Percentiles rank a stretch among this genome's conserved stretches.
phyloP scores from a whole-genome alignment of 2,113 vertebrate species.

The Periophthalmodon schlosseri region DNA sequence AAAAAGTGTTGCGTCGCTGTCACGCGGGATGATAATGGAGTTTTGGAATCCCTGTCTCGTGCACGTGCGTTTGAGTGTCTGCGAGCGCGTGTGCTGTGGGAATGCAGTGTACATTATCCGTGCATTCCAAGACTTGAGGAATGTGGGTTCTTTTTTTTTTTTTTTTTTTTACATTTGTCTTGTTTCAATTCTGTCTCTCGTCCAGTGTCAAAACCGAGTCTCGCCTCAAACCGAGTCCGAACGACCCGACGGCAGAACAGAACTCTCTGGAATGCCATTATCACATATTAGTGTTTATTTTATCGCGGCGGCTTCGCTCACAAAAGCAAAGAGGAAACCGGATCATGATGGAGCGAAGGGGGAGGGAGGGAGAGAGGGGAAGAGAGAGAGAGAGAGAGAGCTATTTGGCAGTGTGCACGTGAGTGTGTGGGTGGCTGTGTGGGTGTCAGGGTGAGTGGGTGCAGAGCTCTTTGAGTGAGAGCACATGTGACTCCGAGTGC shows the following conservation, averaged over 20 bases:
- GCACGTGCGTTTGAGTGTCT: conserved; percentile 7
- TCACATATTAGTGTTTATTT: conserved; percentile 76
- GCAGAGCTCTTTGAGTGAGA: conserved; percentile 73
- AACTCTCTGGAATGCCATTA: conserved; percentile 73
- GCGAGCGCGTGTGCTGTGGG: conserved; percentile 18
- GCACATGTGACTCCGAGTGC: conserved; percentile 70
- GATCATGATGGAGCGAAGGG: conserved; percentile 56
- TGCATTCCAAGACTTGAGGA: conserved; percentile 66
- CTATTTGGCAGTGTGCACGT: conserved; percentile 74
- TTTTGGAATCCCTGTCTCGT: conserved; percentile 23
- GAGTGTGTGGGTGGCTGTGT: conserved; percentile 76
- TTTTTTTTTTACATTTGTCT: conserved; percentile 24
- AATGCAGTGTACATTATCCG: conserved; percentile 53
- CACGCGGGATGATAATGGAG: conserved; percentile 29
- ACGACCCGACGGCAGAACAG: conserved; percentile 73
- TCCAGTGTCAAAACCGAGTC: conserved; percentile 48
- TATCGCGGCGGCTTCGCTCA: conserved; percentile 66
- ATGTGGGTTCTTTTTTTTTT: conserved; percentile 74
- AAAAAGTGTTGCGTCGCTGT: conserved; percentile 19
- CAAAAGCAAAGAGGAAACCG: conserved; percentile 70
- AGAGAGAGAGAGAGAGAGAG: conserved; percentile 37
- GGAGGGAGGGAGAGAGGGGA: conserved; percentile 54
- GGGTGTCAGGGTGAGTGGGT: conserved; percentile 76
- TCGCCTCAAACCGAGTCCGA: conserved; percentile 69
- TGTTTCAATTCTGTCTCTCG: conserved; percentile 50